Base-by-base conservation (phyloP, 1,140 invertebrate genomes). In the Phymorhynchus buccinoides region DNA sequence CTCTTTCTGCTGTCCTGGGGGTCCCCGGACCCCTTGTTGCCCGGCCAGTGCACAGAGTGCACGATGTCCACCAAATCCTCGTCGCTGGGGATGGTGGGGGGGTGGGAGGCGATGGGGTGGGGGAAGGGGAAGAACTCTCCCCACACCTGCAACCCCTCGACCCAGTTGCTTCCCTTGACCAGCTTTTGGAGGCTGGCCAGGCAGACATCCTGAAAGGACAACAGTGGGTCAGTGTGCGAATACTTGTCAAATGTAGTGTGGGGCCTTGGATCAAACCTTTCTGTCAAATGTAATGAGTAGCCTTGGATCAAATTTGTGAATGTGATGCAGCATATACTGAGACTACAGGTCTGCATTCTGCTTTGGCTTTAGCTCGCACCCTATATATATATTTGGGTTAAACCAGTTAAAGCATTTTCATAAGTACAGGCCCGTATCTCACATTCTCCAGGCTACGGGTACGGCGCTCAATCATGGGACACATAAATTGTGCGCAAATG, bases 141-240 rank as follows among this genome's bases (percentile, higher is more conserved):
- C 95, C 95, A 95, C 16, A 92, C 92, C 56, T 90, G 87, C 1
- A 95, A 86, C 44, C 91, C 90, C 77, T 91, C 91, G 44, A 92
- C 87, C 93, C 95, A 95, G 86, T 94, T 89, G 14, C 94, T 86
- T 56, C 90, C 87, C 22, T 88, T 83, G 7, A 94, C 93, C 78
- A 94, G 77, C 52, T 92, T 77, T 88, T 91, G 89, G 3, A 95
- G 85, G 37, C 91, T 68, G 48, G 89, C 79, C 32, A 95, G 87
- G 90, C 93, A 92, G 52, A 92, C 89, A 62, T 92, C 89, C 93
- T 94, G 82, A 37, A 85, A 91, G 87, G 48, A 6, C 22, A 6
- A 44, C 16, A 35, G n/a, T n/a, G 32, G 16, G 71, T 27, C 9
- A 16, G 18, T 73, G 71, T 18, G 18, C 71, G 32, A 12, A 27